Conservation (phyloP, 2,888 invertebrate genomes). For the Dynastes grantii region DNA sequence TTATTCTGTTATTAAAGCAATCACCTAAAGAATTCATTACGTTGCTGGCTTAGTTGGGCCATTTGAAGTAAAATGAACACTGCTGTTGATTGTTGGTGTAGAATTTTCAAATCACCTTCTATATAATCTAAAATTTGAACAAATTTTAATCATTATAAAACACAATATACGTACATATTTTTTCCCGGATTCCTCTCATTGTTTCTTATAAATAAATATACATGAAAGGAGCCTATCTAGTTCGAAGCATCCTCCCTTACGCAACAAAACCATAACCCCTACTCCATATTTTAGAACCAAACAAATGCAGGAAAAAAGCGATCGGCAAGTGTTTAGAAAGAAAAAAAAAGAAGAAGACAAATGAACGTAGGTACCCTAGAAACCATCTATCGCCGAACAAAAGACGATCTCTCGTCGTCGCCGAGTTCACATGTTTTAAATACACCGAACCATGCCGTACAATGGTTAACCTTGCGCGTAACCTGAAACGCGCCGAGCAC, state of each 20-base stretch:
- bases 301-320: constrained; percentile 58
- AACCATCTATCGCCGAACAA: constrained; percentile 64
- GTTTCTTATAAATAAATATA: no score
- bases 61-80: no score
- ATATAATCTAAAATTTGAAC: no score
- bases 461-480: constrained; percentile 65
- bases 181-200: no score
- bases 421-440: constrained; percentile 64
- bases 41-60: no score
- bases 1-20: no score
- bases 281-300: constrained; percentile 59
- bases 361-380: constrained; percentile 59
- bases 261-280: constrained; percentile 14
- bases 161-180: no score
- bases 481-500: constrained; percentile 63
- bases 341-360: constrained; percentile 31
- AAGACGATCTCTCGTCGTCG: constrained; percentile 57
- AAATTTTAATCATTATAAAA: no score
- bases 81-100: no score
- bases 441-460: constrained; percentile 57
- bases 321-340: constrained; percentile 64
- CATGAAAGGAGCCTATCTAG: background rate
- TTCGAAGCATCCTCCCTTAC: no score
- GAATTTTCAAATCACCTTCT: no score
- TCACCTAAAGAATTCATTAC: no score